These are phyloP conservation scores for Hemibagrus guttatus DNA, from an alignment of 2,797 vertebrate genomes.

Conservation along the genomic window DNA sequence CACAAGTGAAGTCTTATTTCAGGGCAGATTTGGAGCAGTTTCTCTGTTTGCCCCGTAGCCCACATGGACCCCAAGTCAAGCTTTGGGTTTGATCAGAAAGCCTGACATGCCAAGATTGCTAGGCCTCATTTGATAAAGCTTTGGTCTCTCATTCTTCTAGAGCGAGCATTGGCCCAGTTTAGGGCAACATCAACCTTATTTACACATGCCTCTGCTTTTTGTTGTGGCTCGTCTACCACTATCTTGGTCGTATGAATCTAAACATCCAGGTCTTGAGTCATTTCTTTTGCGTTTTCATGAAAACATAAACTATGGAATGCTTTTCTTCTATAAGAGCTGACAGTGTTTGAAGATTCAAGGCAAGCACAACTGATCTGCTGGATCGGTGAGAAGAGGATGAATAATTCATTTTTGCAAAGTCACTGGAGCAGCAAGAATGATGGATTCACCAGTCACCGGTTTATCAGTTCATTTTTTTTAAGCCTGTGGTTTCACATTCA, in stretches of 20 bases:
- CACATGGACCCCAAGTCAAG: neutral
- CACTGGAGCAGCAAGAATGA: constrained; percentile 3
- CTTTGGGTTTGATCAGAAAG: constrained; percentile 35
- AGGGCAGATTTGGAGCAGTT: constrained; percentile 16
- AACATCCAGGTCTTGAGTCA: constrained; percentile 36
- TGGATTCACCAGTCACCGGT: neutral
- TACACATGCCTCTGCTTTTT: constrained; percentile 55
- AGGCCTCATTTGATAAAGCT: constrained; percentile 58
- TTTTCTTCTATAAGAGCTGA: neutral
- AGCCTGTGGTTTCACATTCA: neutral
- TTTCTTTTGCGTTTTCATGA: constrained; percentile 32
- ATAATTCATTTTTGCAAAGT: neutral
- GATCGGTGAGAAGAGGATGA: constrained; percentile 8
- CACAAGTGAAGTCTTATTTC: constrained; percentile 16
- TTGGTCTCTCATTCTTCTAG: constrained; percentile 56
- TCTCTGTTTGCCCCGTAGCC: constrained; percentile 5
- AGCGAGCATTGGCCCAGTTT: constrained; percentile 51
- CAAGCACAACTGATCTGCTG: constrained; percentile 19
- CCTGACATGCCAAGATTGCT: constrained; percentile 37
- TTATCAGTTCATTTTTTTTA: constrained; percentile 22
- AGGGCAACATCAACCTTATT: constrained; percentile 62
- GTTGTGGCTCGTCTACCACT: constrained; percentile 56
- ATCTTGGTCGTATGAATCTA: constrained; percentile 26
- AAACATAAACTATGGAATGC: constrained; percentile 28
- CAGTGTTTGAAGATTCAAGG: constrained; percentile 26